phyloP scores from a whole-genome alignment of 2,888 invertebrate genomes.

The Muscina levida region DNA sequence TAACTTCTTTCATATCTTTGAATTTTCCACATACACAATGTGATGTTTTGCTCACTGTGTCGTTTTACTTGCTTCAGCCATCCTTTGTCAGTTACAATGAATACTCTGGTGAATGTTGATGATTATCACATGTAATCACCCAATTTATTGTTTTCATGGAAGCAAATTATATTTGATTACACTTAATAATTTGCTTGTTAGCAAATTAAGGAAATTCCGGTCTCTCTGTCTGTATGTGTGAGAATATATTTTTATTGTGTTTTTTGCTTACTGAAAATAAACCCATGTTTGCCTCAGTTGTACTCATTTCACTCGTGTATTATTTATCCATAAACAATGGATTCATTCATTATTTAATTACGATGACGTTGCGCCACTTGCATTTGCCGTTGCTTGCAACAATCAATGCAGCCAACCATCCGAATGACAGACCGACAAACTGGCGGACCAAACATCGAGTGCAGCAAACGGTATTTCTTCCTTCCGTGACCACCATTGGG shows the following conservation, averaged over 20 bases:
- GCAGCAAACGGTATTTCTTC: too few relatives aligned
- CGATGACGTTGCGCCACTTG: conserved; percentile 67
- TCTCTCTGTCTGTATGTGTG: conserved; percentile 32
- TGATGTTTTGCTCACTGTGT: too few relatives aligned
- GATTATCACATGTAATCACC: conserved; percentile 25
- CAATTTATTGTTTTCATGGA: conserved; percentile 37
- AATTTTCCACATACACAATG: too few relatives aligned
- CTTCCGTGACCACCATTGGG: too few relatives aligned
- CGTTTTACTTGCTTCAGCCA: too few relatives aligned
- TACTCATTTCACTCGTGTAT: conserved; percentile 39
- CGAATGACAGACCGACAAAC: background rate
- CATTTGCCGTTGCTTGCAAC: conserved; percentile 17
- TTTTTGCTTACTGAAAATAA: conserved; percentile 22
- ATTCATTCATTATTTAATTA: conserved; percentile 69
- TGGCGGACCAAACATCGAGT: background rate
- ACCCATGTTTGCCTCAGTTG: conserved; percentile 1
- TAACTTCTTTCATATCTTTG: too few relatives aligned
- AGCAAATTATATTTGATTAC: conserved; percentile 54
- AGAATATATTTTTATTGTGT: too few relatives aligned
- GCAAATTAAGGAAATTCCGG: conserved; percentile 62
- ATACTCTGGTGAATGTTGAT: conserved; percentile 4
- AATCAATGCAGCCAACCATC: background rate
- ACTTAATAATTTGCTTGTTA: conserved; percentile 66
- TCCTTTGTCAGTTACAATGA: too few relatives aligned
- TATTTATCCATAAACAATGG: conserved; percentile 66